Conservation (phyloP, 2,888 invertebrate genomes). For the Mayetiola destructor region DNA sequence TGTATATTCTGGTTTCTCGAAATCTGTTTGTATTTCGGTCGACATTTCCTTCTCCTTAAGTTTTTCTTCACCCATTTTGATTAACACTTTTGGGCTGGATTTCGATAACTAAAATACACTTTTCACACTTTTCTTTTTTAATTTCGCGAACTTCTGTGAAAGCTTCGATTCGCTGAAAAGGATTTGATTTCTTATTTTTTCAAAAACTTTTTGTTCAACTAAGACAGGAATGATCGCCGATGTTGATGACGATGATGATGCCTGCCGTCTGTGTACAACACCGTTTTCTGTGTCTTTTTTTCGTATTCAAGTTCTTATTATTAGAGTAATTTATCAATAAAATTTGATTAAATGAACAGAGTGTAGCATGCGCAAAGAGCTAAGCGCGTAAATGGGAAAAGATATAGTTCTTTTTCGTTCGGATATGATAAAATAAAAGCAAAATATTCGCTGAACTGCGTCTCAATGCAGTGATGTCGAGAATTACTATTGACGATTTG, state of each 20-base stretch:
- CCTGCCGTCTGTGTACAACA: background rate
- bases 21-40: constrained; percentile 24
- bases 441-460: constrained; percentile 2
- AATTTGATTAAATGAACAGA: constrained; percentile 25
- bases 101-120: background rate
- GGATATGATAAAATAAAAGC: background rate
- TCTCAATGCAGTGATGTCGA: constrained; percentile 8
- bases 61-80: constrained; percentile 12
- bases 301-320: constrained; percentile 26
- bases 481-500: constrained; percentile 4
- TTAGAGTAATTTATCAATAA: constrained; percentile 35
- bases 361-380: constrained; percentile 14
- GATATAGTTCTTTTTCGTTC: no score
- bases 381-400: background rate
- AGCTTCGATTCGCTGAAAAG: background rate
- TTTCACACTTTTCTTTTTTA: background rate
- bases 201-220: background rate
- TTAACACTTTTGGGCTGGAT: background rate
- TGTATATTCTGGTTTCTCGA: constrained; percentile 27
- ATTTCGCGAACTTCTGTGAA: background rate
- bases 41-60: constrained; percentile 27
- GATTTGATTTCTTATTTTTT: background rate
- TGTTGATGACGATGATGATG: background rate
- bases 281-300: no score
- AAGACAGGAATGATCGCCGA: background rate